Evolutionary conservation across 1,140 invertebrate species (phyloP), one percentile per base, ranked within the genome.

Genomic region (Apis florea): DNA sequence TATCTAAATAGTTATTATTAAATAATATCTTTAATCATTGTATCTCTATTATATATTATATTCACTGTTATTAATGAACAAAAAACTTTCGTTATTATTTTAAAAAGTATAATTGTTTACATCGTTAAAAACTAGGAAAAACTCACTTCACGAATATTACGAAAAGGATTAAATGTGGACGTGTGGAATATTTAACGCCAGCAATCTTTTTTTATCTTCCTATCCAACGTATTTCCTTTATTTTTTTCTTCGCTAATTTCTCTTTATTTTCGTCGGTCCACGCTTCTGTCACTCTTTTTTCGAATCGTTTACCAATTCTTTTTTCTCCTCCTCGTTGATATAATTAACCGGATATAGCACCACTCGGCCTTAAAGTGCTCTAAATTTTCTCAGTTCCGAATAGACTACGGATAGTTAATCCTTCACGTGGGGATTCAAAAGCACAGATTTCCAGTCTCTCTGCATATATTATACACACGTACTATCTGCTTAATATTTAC

Each of bases 361-460:
- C 53, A 24, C 69, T 51, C 49, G 31, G 9, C 59, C 71, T 15
- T n/a, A n/a, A 17, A 40, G 26, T 56, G 24, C 26, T 17, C 26
- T 15, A 72, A 85, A 86, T 85, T 85, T 85, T 56, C 76, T 67
- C 70, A 49, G 59, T 64, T 61, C 31, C 74, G 66, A 56, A 24
- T 63, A 58, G 58, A 64, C 21, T 51, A 58, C 15, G 68, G 31
- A 66, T 66, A 61, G 74, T 69, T 85, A 85, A 85, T 86, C 84
- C 81, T 70, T 56, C 84, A 47, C 70, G 56, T 49, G 69, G 59
- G 31, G 84, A 85, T 85, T 86, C 31, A 31, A 19, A 56, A 63
- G 59, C 84, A 83, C 84, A 84, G 84, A 86, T 86, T 83, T 85
- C 75, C 79, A 63, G 74, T 59, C 54, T 26, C 72, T 49, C 49